A percentile compares a stretch with the other conserved stretches of the same genome.
Evolutionary conservation across 2,113 vertebrate genomes (phyloP).

Genomic region (Chloropsis cyanopogon): DNA sequence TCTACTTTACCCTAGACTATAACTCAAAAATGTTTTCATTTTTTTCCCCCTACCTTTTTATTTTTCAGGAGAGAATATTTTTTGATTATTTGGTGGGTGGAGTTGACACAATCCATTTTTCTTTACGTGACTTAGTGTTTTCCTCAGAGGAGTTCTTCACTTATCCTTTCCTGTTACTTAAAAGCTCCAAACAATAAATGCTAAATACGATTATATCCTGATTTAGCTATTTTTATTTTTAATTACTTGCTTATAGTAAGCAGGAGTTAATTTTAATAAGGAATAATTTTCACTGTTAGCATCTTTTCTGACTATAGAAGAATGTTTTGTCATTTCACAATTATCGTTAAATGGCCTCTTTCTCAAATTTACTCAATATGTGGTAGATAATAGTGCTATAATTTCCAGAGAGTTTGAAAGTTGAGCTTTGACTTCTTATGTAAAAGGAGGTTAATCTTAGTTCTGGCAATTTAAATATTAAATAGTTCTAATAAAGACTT

Average conservation of each 20-base stretch:
- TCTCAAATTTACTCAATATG: neutral
- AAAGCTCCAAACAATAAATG: neutral
- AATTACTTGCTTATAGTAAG: neutral
- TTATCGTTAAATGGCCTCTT: neutral
- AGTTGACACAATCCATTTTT: neutral
- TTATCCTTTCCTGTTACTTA: neutral
- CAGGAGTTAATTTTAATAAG: neutral
- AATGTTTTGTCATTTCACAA: neutral
- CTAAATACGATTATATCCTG: neutral
- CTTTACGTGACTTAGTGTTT: neutral
- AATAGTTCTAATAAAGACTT: neutral
- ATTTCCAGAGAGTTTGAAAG: neutral
- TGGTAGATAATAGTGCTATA: neutral
- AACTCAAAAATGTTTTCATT: neutral
- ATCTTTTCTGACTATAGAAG: neutral
- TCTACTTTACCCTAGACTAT: neutral
- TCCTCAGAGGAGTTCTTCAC: neutral
- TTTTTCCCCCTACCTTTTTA: rapidly evolving
- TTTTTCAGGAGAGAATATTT: neutral
- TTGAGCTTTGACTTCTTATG: neutral
- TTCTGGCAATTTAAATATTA: neutral
- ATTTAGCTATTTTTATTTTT: neutral
- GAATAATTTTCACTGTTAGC: neutral
- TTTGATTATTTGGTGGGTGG: neutral
- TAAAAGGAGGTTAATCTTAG: neutral